These are phyloP conservation scores for Falcunculus frontatus DNA, from an alignment of 2,113 vertebrate species.

Conservation along the genomic window DNA sequence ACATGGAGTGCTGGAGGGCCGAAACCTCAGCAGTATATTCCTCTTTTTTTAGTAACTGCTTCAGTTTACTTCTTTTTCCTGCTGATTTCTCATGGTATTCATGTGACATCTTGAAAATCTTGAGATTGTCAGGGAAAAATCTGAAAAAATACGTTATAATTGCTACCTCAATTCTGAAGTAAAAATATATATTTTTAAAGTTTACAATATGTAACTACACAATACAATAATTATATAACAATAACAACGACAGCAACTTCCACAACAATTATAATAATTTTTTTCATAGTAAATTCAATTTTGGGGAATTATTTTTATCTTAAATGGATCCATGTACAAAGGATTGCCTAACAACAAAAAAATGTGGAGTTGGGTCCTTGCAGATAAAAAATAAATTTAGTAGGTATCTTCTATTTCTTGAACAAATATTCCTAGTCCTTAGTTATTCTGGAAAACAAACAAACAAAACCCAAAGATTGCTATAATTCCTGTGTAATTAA, in stretches of 20 bases:
- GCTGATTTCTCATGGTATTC: not conserved
- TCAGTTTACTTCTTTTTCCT: not conserved
- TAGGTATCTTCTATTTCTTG: not conserved
- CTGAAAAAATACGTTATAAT: not conserved
- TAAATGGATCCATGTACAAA: not conserved
- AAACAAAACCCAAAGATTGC: not conserved
- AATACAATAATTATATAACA: not conserved
- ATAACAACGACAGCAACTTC: not conserved
- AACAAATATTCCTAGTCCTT: not conserved
- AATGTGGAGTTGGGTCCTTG: not conserved
- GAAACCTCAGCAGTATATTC: not conserved
- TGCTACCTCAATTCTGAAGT: not conserved
- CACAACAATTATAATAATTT: not conserved
- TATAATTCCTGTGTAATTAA: not conserved
- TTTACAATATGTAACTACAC: not conserved
- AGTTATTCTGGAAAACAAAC: not conserved
- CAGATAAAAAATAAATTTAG: not conserved
- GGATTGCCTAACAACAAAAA: not conserved
- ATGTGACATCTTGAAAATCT: not conserved
- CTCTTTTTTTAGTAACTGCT: not conserved
- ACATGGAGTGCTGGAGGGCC: not conserved
- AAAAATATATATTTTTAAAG: not conserved
- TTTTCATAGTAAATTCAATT: not conserved
- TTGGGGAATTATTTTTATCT: not conserved
- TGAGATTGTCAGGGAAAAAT: not conserved